Evolutionary conservation across 1,140 invertebrate species (phyloP).

Genomic region (Vanessa tameamea): DNA sequence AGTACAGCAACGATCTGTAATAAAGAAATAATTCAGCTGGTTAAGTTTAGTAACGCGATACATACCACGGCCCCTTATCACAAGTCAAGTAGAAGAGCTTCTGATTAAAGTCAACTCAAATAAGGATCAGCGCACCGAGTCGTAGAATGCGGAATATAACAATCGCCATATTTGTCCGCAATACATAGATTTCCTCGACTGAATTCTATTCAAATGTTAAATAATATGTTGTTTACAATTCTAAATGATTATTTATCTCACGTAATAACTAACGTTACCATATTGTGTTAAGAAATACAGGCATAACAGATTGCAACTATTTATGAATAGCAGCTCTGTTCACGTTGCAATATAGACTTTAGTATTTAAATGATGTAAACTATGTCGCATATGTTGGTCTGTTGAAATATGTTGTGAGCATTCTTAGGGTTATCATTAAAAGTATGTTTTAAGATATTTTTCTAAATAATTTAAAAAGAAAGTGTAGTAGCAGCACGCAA

Average conservation of each 20-base stretch:
- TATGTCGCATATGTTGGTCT: not conserved
- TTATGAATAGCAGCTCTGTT: not conserved
- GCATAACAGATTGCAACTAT: not conserved
- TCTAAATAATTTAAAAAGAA: too few relatives aligned
- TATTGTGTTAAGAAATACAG: not conserved
- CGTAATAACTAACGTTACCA: constrained; percentile 1
- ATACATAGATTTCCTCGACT: constrained; percentile 13
- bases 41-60: constrained; percentile 13
- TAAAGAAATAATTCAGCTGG: not conserved
- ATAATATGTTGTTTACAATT: constrained; percentile 30
- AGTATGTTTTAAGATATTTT: too few relatives aligned
- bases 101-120: constrained; percentile 18
- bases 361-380: not conserved
- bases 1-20: not conserved
- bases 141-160: constrained; percentile 33
- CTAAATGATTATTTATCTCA: constrained; percentile 17
- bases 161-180: constrained; percentile 18
- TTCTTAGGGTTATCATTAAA: too few relatives aligned
- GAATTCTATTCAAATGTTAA: constrained; percentile 22
- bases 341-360: not conserved
- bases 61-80: not conserved
- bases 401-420: not conserved
- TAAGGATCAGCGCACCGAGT: constrained; percentile 26
- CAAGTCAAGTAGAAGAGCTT: constrained; percentile 17
- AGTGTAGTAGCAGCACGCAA: too few relatives aligned